These are phyloP conservation scores for Heliconius aoede DNA, from an alignment of 2,888 invertebrate species.

Conservation along the genomic window DNA sequence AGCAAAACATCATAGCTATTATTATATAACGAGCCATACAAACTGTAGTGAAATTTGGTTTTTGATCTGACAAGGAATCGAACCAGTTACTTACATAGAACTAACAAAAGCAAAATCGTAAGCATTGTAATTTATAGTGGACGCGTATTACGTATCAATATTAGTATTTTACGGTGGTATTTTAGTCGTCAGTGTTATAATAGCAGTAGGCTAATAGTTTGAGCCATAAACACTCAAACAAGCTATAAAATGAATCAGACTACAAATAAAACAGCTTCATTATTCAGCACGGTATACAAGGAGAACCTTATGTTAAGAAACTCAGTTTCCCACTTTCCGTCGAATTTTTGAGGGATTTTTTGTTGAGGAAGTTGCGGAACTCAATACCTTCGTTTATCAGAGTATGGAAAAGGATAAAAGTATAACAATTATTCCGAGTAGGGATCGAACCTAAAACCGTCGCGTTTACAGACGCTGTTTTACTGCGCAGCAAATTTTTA, in stretches of 20 bases:
- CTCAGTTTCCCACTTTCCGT: background rate
- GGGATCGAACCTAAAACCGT: too few relatives aligned
- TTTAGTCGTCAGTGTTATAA: constrained; percentile 29
- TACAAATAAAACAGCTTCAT: background rate
- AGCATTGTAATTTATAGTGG: constrained; percentile 7
- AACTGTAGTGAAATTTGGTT: background rate
- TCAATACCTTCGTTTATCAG: background rate
- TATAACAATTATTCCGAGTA: background rate
- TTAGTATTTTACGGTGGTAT: constrained; percentile 30
- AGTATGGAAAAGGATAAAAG: background rate
- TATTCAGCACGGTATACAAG: background rate
- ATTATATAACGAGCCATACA: background rate
- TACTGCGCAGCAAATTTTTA: background rate
- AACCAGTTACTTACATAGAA: background rate
- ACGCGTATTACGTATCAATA: background rate
- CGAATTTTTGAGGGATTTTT: background rate
- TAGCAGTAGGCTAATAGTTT: constrained; percentile 31
- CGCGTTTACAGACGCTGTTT: background rate
- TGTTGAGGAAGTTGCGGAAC: background rate
- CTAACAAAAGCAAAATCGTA: background rate
- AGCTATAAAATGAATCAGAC: constrained; percentile 13
- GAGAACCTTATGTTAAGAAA: background rate
- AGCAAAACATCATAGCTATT: background rate
- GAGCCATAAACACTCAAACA: constrained; percentile 9
- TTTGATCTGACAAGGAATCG: background rate